Conservation (phyloP, 2,888 invertebrate species). For the Palloptera scutellata region DNA sequence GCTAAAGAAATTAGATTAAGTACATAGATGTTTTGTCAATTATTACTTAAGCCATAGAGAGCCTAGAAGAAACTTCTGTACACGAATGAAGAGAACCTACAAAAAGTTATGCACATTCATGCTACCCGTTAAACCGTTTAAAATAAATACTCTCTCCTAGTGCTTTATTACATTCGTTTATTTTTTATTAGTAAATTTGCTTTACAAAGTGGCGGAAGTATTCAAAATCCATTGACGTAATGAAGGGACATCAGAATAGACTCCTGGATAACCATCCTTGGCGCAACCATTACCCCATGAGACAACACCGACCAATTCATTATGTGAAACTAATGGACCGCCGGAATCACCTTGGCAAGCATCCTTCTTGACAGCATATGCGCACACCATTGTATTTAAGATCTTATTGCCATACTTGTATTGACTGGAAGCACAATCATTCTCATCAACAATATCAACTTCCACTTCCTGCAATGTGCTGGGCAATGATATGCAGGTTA, state of each 20-base stretch:
- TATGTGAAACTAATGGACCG: constrained; percentile 57
- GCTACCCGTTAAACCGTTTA: no score
- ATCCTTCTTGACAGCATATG: constrained; percentile 51
- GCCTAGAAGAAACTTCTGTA: no score
- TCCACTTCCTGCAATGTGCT: constrained; percentile 42
- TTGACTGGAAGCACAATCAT: constrained; percentile 14
- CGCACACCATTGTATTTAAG: constrained; percentile 54
- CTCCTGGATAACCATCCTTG: constrained; percentile 53
- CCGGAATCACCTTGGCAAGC: constrained; percentile 63
- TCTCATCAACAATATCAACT: constrained; percentile 44
- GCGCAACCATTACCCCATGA: constrained; percentile 63
- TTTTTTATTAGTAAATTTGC: no score
- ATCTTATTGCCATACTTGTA: constrained; percentile 48
- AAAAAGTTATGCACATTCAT: no score
- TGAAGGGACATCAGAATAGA: constrained; percentile 54
- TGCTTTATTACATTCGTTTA: no score
- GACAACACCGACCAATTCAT: constrained; percentile 56
- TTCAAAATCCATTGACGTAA: constrained; percentile 46
- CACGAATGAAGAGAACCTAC: no score
- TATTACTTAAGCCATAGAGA: no score
- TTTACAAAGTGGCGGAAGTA: constrained; percentile 39
- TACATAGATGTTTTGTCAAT: no score
- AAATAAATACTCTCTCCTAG: no score
- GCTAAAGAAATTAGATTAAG: no score
- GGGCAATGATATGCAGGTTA: constrained; percentile 39